phyloP scores from a whole-genome alignment of 2,797 vertebrate genomes.

The Phoxinus dragarum region DNA sequence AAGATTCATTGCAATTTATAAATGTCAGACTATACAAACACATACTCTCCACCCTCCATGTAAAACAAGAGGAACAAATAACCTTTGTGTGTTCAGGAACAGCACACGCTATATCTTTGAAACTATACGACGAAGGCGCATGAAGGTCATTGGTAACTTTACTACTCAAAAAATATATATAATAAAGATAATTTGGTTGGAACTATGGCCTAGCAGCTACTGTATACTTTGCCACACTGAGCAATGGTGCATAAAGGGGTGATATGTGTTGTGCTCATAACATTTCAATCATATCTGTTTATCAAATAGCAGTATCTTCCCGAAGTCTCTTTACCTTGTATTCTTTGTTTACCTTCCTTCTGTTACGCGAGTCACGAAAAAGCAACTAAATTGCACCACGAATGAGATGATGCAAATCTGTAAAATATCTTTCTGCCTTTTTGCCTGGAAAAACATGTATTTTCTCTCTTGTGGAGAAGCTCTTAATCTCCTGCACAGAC shows the following conservation, averaged over 20 bases:
- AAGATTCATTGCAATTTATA: slow-evolving; percentile 26
- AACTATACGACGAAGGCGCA: background rate
- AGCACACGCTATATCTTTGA: background rate
- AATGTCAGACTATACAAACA: background rate
- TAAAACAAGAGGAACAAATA: background rate
- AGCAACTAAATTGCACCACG: slow-evolving; percentile 14
- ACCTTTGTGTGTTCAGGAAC: background rate
- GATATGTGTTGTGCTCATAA: background rate
- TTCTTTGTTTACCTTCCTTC: background rate
- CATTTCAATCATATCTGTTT: background rate
- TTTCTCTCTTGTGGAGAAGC: slow-evolving; percentile 50
- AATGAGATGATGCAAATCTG: slow-evolving; percentile 35
- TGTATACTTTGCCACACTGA: background rate
- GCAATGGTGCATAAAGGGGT: background rate
- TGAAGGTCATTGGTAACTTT: slow-evolving; percentile 17
- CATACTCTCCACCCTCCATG: background rate
- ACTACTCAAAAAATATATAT: background rate
- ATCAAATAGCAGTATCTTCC: slow-evolving; percentile 20
- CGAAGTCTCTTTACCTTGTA: slow-evolving; percentile 26
- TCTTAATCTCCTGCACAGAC: slow-evolving; percentile 55
- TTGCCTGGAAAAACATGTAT: slow-evolving; percentile 51
- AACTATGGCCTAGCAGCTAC: background rate
- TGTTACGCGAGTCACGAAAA: background rate
- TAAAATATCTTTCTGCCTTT: slow-evolving; percentile 32
- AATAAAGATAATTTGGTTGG: background rate